Evolutionary conservation across 2,113 vertebrate genomes (phyloP).

Genomic region (Centrocercus urophasianus): DNA sequence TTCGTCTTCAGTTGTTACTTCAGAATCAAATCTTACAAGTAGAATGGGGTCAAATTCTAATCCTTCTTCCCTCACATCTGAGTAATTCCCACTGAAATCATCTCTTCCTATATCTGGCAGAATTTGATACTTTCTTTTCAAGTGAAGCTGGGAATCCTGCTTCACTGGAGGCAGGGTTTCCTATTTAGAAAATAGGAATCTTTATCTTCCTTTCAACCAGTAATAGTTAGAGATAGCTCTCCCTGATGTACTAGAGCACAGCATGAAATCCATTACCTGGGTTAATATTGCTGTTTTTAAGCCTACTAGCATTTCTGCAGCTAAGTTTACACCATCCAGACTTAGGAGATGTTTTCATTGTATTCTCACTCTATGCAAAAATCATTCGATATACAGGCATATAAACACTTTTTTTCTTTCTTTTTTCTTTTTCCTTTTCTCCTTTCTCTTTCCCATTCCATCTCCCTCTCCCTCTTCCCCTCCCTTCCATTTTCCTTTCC

Average conservation of each 20-base stretch:
- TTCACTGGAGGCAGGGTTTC: neutral
- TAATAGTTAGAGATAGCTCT: constrained; percentile 32
- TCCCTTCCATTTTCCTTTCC: no score
- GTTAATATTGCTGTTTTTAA: constrained; percentile 54
- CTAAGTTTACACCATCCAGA: constrained; percentile 43
- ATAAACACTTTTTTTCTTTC: neutral
- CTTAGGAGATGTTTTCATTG: constrained; percentile 45
- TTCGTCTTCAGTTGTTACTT: neutral
- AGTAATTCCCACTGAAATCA: neutral
- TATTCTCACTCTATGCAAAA: constrained; percentile 27
- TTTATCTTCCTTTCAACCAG: constrained; percentile 33
- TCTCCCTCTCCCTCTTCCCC: neutral
- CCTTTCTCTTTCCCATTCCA: neutral
- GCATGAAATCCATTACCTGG: constrained; percentile 36
- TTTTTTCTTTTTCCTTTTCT: neutral
- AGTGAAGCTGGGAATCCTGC: constrained; percentile 6
- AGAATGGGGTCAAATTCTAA: neutral
- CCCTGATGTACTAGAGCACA: constrained; percentile 36
- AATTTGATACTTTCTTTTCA: constrained; percentile 13
- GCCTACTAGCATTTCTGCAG: constrained; percentile 29
- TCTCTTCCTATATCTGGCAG: neutral
- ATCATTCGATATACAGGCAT: neutral
- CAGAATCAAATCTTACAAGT: neutral
- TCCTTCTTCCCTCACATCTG: neutral
- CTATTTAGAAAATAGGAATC: constrained; percentile 1